Evolutionary conservation across 2,113 vertebrate species (phyloP), one percentile per base, ranked within the genome.

Genomic region (Actinemys pallida): DNA sequence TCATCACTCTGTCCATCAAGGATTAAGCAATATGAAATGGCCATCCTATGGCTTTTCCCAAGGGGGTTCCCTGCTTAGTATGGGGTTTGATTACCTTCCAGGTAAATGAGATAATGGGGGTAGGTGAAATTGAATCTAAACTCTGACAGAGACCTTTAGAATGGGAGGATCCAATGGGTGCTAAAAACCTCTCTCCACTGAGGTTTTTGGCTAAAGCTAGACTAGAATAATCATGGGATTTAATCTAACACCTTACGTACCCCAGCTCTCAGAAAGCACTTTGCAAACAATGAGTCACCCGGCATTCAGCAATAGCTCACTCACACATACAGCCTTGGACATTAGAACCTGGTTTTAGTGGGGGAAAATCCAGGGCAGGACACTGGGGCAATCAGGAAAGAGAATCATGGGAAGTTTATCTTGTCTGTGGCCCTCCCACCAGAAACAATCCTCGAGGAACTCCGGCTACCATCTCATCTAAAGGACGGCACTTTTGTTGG

Each of bases 31-130:
- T 27, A 25, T 45, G 22, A 42, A 45, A 24, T 76, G 11, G 39
- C 42, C 24, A 76, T 45, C 22, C 14, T 11, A 25, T 39, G 8
- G 10, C 72, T 45, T 25, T 76, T 45, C n/a, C 20, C 19, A 19
- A 31, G 35, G 19, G 9, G 8, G n/a, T 22, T 35, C 39, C 20
- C 22, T 42, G 72, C 22, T 22, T 76, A 89, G 52, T 19, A 10
- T 65, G 0, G 76, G 0, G 0, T 0, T 8, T 6, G 22, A 45
- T 25, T 42, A 39, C 16, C 6, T n/a, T 65, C 62, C 35, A 65
- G 6, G 8, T 35, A n/a, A 76, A 45, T 25, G 72, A 76, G 39
- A 39, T 45, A 35, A 65, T 19, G 31, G 35, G 62, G 20, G 10
- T 8, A 45, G 8, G 75, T 8, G 54, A 20, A 92, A 86, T 2